A percentile compares a stretch with the other conserved stretches of the same genome.
Evolutionary conservation across 2,797 vertebrate genomes (phyloP).

Genomic region (Sebastolobus alascanus): DNA sequence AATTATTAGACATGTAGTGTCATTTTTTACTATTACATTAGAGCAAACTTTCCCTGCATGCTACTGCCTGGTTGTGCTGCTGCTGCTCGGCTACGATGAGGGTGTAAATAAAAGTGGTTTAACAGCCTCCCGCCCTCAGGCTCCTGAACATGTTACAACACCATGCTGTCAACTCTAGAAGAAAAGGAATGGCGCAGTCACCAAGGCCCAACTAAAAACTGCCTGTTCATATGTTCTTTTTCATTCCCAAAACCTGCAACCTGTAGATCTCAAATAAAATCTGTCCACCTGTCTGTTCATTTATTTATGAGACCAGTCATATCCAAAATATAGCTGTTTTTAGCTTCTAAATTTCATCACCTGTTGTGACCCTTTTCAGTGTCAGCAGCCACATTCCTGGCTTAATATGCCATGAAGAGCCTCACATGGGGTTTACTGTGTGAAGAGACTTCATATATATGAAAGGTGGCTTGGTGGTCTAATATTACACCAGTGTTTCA

Average conservation of each 20-base stretch:
- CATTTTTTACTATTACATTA: background rate
- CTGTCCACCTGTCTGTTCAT: too few species aligned
- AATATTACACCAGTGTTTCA: background rate
- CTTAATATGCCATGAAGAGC: background rate
- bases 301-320: background rate
- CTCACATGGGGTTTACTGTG: conserved; percentile 1
- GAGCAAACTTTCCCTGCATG: background rate
- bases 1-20: background rate
- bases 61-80: background rate
- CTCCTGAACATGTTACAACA: conserved; percentile 74
- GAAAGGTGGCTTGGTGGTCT: background rate
- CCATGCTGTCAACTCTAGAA: conserved; percentile 5
- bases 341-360: background rate
- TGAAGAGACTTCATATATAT: background rate
- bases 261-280: background rate
- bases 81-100: conserved; percentile 23
- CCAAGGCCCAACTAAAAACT: background rate
- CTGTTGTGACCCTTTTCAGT: background rate
- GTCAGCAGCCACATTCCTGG: conserved; percentile 45
- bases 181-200: conserved; percentile 21
- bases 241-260: background rate
- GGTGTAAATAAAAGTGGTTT: conserved; percentile 39
- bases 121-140: conserved; percentile 43
- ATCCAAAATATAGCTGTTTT: background rate
- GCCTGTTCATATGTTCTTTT: background rate